phyloP scores from a whole-genome alignment of 1,140 invertebrate genomes.

The Chelonus insularis region DNA sequence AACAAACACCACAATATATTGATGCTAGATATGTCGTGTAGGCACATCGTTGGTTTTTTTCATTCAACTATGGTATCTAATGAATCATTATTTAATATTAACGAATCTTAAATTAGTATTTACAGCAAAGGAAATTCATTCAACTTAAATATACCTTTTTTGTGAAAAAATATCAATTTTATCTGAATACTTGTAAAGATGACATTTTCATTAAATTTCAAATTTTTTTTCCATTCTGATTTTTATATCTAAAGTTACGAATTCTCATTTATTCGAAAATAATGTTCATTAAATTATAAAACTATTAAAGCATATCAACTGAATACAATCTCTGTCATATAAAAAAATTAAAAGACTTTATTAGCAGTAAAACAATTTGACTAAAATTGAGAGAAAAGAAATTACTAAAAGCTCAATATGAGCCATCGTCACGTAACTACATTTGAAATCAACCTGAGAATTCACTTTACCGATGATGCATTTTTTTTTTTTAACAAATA shows the following conservation, averaged over 20 bases:
- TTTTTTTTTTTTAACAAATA: background rate
- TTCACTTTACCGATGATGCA: background rate
- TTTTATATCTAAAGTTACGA: too few species aligned
- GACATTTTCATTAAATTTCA: too few species aligned
- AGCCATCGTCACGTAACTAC: constrained; percentile 37
- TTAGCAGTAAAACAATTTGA: constrained; percentile 43
- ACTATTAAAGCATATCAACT: too few species aligned
- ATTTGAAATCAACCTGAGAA: constrained; percentile 24
- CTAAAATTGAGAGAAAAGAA: constrained; percentile 37
- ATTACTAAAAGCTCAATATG: constrained; percentile 48
- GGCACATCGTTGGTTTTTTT: constrained; percentile 44
- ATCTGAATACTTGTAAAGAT: too few species aligned
- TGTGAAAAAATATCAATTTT: too few species aligned
- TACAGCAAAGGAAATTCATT: background rate
- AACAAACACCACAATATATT: constrained; percentile 35
- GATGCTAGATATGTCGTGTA: constrained; percentile 38
- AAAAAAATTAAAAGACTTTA: background rate
- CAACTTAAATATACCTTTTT: too few species aligned
- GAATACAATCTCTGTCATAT: background rate
- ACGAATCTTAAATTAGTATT: background rate
- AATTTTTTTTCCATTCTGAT: too few species aligned
- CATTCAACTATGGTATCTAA: constrained; percentile 30
- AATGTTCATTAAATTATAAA: too few species aligned
- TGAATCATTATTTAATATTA: background rate
- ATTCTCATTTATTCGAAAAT: too few species aligned